Evolutionary conservation across 2,888 invertebrate genomes (phyloP), one percentile per base, ranked within the genome.

Genomic region (Lycia hirtaria): DNA sequence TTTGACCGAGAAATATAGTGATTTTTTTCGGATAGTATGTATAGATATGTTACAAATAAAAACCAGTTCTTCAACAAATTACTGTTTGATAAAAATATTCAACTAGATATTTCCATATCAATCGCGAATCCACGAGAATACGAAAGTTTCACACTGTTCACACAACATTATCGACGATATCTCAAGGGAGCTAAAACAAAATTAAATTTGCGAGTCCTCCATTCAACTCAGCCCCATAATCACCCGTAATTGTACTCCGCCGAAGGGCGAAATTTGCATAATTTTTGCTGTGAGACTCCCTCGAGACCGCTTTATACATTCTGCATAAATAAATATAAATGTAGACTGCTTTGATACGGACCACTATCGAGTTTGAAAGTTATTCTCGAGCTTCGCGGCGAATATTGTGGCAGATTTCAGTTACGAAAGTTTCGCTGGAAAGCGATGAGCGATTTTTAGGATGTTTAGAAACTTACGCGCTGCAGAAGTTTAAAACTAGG

Each of bases 261-360:
- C 75, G 81, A 88, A 87, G 85, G 85, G 81, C 80, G 75, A 75
- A 53, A 88, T 90, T 88, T 89, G 83, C 87, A 89, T 90, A 88
- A 89, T 86, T 87, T 81, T 76, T 75, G 69, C 78, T 69, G 73
- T 71, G 70, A 67, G 72, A 69, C 67, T 80, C 83, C 75, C 76
- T 52, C 63, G 80, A 82, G 83, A 75, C 58, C 80, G 76, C 75
- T 88, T 84, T 81, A 83, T 81, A 74, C 76, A 78, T 80, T 86
- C 81, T 81, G 82, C 84, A 87, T 88, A 87, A 81, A 89, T 67
- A 62, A 62, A 67, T 67, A 63, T 52, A 63, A 65, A 67, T 64
- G 65, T 64, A 63, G 65, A 59, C 60, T 69, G 80, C 75, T 82
- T 82, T 80, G 81, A 80, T 79, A 80, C 69, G 65, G 71, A 77